phyloP scores from a whole-genome alignment of 2,888 invertebrate genomes.

The Acrocyrtus sp. region DNA sequence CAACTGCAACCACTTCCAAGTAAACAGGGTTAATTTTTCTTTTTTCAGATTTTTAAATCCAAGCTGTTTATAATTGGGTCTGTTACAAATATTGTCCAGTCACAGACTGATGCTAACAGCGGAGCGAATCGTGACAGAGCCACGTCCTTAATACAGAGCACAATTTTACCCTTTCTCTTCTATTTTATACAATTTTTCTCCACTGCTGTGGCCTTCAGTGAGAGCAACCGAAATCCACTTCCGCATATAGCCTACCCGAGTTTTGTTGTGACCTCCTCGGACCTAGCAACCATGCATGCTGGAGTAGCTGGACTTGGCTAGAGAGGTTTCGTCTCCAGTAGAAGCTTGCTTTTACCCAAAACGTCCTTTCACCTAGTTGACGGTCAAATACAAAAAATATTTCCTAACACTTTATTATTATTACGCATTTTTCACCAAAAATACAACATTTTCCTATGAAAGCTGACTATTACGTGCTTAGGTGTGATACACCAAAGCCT shows the following conservation, averaged over 20 bases:
- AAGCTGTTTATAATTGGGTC: too few species aligned
- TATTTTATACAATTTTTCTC: neutral
- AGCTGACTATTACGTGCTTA: too few species aligned
- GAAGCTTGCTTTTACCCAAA: neutral
- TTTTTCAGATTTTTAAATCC: too few species aligned
- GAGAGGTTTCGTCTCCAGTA: neutral
- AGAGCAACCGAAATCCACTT: slow-evolving; percentile 27
- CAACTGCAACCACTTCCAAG: neutral
- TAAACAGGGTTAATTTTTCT: too few species aligned
- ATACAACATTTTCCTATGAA: too few species aligned
- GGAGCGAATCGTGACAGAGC: too few species aligned
- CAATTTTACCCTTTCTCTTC: neutral
- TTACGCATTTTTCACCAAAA: slow-evolving; percentile 5
- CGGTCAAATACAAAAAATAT: neutral
- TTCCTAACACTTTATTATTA: neutral
- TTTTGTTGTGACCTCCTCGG: slow-evolving; percentile 33
- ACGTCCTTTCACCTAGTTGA: neutral
- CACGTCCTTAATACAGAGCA: too few species aligned
- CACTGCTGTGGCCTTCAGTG: slow-evolving; percentile 22
- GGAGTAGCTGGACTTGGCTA: neutral
- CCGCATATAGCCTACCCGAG: slow-evolving; percentile 25
- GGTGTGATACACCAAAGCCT: too few species aligned
- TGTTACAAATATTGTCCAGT: too few species aligned
- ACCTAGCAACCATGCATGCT: slow-evolving; percentile 35
- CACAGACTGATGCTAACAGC: too few species aligned